Evolutionary conservation across 2,888 invertebrate species (phyloP).

Genomic region (Biston stratarius): DNA sequence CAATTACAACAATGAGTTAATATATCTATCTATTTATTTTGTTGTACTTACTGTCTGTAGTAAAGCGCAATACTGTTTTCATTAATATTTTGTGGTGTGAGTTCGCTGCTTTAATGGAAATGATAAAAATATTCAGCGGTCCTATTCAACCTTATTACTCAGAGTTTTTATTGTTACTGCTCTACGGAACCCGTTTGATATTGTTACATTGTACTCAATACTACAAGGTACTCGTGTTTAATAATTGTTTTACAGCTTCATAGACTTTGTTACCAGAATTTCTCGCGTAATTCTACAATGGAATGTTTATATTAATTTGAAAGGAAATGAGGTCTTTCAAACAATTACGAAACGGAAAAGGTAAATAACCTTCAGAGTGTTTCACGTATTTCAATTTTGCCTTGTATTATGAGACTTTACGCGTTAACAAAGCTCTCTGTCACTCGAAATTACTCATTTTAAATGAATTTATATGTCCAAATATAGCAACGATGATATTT

Average conservation of each 20-base stretch:
- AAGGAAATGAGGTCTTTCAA: conserved; percentile 42
- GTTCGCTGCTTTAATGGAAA: conserved; percentile 61
- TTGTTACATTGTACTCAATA: conserved; percentile 39
- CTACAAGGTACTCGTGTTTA: conserved; percentile 27
- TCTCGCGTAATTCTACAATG: conserved; percentile 35
- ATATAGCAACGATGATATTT: conserved; percentile 36
- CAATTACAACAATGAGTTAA: too few species aligned
- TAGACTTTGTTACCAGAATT: conserved; percentile 34
- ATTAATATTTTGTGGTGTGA: conserved; percentile 32
- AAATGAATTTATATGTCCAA: conserved; percentile 23
- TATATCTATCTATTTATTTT: too few species aligned
- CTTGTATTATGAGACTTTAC: conserved; percentile 31
- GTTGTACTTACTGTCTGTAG: too few species aligned
- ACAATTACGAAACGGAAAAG: conserved; percentile 40
- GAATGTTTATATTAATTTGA: conserved; percentile 42
- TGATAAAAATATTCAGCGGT: conserved; percentile 58
- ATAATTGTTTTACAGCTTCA: conserved; percentile 36
- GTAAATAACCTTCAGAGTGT: conserved; percentile 43
- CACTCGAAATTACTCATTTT: conserved; percentile 30
- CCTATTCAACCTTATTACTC: conserved; percentile 46
- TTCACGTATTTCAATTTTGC: conserved; percentile 40
- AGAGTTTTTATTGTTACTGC: conserved; percentile 47
- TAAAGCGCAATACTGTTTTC: conserved; percentile 12
- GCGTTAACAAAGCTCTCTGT: conserved; percentile 33
- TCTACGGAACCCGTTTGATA: conserved; percentile 32